Evolutionary conservation across 2,113 vertebrate genomes (phyloP).

Genomic region (Corydoras maculifer): DNA sequence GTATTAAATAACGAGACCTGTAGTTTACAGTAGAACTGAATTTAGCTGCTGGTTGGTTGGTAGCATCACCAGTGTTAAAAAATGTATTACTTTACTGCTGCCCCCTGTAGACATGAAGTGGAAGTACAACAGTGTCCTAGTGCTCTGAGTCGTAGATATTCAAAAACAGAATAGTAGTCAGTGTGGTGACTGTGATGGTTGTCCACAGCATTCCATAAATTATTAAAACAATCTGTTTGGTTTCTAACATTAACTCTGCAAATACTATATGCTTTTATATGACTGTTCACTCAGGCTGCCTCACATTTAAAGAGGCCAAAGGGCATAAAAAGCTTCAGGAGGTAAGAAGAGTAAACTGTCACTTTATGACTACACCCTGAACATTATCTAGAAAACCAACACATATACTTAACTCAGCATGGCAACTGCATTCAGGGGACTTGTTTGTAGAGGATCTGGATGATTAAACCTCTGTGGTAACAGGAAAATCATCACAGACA

Average conservation of each 20-base stretch:
- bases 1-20: conserved; percentile 28
- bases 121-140: conserved; percentile 4
- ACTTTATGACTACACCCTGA: background rate
- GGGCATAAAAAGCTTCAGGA: no score
- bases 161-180: background rate
- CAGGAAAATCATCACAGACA: background rate
- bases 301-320: no score
- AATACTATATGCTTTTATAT: no score
- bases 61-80: conserved; percentile 23
- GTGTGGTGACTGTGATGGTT: background rate
- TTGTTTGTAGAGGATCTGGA: background rate
- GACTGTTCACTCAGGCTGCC: no score
- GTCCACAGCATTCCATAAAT: background rate
- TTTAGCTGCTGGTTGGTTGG: conserved; percentile 25
- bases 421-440: background rate
- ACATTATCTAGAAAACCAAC: background rate
- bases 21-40: conserved; percentile 32
- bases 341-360: no score
- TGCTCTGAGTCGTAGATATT: conserved; percentile 7
- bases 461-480: background rate
- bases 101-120: conserved; percentile 5
- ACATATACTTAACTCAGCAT: background rate
- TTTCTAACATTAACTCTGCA: background rate
- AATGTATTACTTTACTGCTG: conserved; percentile 7
- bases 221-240: background rate